Percentiles rank a stretch among this genome's conserved stretches.
These are phyloP conservation scores for Murina feae DNA, from an alignment of 2,113 vertebrate species.

Conservation along the genomic window DNA sequence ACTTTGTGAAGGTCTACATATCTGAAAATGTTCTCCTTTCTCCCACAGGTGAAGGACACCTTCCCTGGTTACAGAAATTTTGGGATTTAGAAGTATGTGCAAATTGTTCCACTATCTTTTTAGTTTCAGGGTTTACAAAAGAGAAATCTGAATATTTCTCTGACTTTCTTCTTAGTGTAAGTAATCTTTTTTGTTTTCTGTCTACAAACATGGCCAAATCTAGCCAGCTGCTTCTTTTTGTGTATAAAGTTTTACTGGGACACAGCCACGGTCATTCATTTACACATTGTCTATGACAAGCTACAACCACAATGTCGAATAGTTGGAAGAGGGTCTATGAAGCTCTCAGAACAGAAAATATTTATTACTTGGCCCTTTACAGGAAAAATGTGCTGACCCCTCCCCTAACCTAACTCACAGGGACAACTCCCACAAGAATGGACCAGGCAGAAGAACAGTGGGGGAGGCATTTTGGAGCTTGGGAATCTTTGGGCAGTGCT, in stretches of 20 bases:
- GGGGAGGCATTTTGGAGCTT: neutral
- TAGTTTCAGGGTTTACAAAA: neutral
- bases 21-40: neutral
- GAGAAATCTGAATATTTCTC: neutral
- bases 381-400: accelerated
- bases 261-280: neutral
- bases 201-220: neutral
- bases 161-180: neutral
- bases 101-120: neutral
- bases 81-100: neutral
- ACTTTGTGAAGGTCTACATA: neutral
- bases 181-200: neutral
- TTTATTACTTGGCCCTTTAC: neutral
- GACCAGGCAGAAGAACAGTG: neutral
- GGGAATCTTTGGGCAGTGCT: neutral
- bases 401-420: neutral
- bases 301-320: neutral
- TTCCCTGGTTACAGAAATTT: neutral
- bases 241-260: neutral
- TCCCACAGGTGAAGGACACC: neutral
- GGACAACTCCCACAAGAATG: neutral
- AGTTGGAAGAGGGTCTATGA: neutral
- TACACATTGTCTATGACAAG: neutral
- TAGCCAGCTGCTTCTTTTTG: neutral
- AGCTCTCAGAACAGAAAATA: neutral